phyloP scores from a whole-genome alignment of 2,797 vertebrate species.

The Ctenochaetus hawaiiensis region DNA sequence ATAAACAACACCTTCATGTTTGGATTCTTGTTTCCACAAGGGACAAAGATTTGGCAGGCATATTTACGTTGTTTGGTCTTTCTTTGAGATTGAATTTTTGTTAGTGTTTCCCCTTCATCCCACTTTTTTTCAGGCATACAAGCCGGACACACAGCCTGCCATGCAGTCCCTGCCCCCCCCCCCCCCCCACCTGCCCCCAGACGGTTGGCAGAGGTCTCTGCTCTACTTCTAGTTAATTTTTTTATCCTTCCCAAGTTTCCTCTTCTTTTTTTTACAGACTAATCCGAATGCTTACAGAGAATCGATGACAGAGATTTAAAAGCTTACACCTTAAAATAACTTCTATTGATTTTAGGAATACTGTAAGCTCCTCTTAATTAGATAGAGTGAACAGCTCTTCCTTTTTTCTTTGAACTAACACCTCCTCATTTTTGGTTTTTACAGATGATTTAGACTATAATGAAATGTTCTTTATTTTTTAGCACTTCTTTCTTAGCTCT shows the following conservation, averaged over 20 bases:
- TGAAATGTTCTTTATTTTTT: conserved; percentile 8
- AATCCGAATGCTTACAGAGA: conserved; percentile 43
- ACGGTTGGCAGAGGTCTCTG: background rate
- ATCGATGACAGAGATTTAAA: conserved; percentile 54
- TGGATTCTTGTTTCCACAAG: too few relatives aligned
- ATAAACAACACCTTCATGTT: too few relatives aligned
- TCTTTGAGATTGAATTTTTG: too few relatives aligned
- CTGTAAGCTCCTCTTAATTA: conserved; percentile 53
- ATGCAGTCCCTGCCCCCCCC: background rate
- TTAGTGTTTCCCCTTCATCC: too few relatives aligned
- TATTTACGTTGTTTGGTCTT: too few relatives aligned
- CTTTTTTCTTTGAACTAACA: conserved; percentile 27
- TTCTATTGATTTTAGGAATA: conserved; percentile 56
- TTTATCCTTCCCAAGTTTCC: conserved; percentile 14
- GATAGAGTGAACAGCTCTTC: conserved; percentile 36
- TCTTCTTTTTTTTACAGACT: conserved; percentile 19
- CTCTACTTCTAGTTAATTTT: background rate
- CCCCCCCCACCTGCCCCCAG: background rate
- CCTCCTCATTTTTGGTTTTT: conserved; percentile 23
- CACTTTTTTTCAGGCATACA: too few relatives aligned
- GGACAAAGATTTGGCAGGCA: too few relatives aligned
- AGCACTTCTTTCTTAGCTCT: conserved; percentile 8
- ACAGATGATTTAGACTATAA: background rate
- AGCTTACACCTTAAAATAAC: conserved; percentile 57
- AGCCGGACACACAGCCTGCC: background rate